Conservation (phyloP, 2,113 vertebrate genomes). For the Ammodramus savannarum region DNA sequence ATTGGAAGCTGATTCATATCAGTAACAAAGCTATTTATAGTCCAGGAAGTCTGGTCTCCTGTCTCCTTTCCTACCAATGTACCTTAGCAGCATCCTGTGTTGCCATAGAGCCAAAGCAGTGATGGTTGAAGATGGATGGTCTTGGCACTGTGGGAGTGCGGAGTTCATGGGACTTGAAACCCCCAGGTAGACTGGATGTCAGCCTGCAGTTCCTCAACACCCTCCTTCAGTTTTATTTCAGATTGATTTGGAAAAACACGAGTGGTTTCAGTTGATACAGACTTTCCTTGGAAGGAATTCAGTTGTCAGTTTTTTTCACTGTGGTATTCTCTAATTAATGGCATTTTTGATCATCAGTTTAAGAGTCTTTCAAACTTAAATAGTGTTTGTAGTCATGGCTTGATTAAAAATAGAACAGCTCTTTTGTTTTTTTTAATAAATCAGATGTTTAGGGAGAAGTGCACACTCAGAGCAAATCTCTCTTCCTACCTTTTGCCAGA, state of each 20-base stretch:
- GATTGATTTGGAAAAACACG: background rate
- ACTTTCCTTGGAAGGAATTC: background rate
- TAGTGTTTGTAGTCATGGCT: background rate
- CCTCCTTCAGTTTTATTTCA: background rate
- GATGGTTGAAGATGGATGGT: background rate
- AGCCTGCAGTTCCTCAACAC: background rate
- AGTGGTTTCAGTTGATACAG: fast-evolving
- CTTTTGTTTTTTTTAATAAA: background rate
- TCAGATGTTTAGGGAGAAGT: background rate
- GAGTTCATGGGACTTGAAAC: background rate
- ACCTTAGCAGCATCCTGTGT: background rate
- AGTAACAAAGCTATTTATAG: background rate
- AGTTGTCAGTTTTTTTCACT: background rate
- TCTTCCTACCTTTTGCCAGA: background rate
- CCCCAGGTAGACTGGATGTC: background rate
- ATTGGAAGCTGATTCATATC: background rate
- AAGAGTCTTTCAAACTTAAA: background rate
- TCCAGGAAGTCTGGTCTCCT: background rate
- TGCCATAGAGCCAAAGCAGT: background rate
- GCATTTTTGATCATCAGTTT: background rate
- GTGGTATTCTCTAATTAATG: background rate
- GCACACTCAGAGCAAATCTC: background rate
- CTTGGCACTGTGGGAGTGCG: background rate
- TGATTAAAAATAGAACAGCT: background rate
- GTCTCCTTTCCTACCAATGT: background rate